A percentile compares a stretch with the other conserved stretches of the same genome.
Evolutionary conservation across 2,888 invertebrate genomes (phyloP).

Genomic region (Dastarcus helophoroides): DNA sequence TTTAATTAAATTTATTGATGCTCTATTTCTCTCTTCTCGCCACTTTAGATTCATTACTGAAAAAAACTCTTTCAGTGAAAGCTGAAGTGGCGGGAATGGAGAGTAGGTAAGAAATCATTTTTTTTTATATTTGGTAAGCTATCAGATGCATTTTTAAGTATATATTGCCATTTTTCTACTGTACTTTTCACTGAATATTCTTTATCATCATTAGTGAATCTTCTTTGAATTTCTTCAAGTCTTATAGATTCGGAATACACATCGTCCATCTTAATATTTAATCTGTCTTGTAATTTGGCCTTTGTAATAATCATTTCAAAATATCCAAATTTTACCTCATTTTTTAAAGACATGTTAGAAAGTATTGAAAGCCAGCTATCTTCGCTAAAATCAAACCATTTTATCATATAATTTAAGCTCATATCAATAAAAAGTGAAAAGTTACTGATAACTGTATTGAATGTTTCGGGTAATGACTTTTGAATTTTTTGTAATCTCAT

Average conservation of each 20-base stretch:
- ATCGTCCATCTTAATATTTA: background rate
- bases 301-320: conserved; percentile 1
- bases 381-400: no score
- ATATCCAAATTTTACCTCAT: no score
- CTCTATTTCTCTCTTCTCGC: conserved; percentile 4
- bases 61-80: conserved; percentile 7
- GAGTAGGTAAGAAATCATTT: conserved; percentile 1
- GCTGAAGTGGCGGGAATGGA: conserved; percentile 4
- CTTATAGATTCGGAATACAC: background rate
- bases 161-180: conserved; percentile 1
- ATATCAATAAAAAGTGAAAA: no score
- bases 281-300: conserved; percentile 1
- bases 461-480: no score
- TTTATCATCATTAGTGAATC: conserved; percentile 2
- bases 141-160: conserved; percentile 3
- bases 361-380: no score
- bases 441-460: no score
- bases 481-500: no score
- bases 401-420: no score
- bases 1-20: no score
- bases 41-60: conserved; percentile 5
- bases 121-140: no score
- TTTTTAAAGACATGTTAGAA: no score
- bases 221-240: conserved; percentile 2
- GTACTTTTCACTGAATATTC: background rate